phyloP scores from a whole-genome alignment of 2,888 invertebrate species.

The Cotesia congregata region DNA sequence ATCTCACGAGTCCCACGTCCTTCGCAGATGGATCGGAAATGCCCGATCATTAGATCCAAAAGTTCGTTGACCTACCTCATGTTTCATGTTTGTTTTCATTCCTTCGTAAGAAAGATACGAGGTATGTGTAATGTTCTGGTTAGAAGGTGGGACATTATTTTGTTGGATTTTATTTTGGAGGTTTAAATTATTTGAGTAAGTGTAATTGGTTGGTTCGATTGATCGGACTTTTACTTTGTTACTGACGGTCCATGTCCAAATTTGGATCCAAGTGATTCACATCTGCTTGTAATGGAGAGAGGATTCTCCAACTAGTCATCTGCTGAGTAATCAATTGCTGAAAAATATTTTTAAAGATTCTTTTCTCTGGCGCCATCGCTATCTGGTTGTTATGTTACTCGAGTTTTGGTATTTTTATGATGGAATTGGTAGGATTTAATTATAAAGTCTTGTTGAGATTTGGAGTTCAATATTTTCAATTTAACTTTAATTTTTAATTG shows the following conservation, averaged over 20 bases:
- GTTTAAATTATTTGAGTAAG: no score
- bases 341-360: not conserved
- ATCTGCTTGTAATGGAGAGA: constrained; percentile 1
- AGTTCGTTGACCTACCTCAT: constrained; percentile 28
- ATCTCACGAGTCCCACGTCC: constrained; percentile 19
- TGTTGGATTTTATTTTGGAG: no score
- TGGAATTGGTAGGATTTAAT: no score
- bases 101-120: not conserved
- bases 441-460: no score
- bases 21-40: constrained; percentile 19
- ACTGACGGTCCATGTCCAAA: not conserved
- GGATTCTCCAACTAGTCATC: constrained; percentile 51
- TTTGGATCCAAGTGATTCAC: constrained; percentile 16
- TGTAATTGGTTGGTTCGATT: no score
- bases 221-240: no score
- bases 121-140: no score
- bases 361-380: not conserved
- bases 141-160: no score
- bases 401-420: not conserved
- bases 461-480: no score
- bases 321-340: constrained; percentile 50
- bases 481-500: no score
- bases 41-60: constrained; percentile 22
- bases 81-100: constrained; percentile 29
- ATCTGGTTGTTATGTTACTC: not conserved